Conservation (phyloP, 2,888 invertebrate genomes). For the Leptinotarsa haldemani region DNA sequence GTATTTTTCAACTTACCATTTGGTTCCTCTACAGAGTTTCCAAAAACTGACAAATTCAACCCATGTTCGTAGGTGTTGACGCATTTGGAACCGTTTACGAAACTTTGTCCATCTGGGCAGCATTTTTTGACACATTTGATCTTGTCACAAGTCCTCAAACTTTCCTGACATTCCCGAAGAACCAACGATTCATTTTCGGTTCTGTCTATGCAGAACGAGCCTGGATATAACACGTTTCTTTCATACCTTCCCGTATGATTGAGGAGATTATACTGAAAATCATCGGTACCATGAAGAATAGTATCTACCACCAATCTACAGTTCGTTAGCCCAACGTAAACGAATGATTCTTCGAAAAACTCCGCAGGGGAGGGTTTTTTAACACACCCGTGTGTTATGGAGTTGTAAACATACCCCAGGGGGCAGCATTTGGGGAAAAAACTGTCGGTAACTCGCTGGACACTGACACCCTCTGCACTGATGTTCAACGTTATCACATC, state of each 20-base stretch:
- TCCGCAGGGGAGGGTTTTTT: conserved; percentile 26
- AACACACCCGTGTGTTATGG: conserved; percentile 48
- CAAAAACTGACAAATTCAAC: conserved; percentile 48
- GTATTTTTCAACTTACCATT: conserved; percentile 43
- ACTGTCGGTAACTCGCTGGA: background rate
- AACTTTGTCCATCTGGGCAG: conserved; percentile 70
- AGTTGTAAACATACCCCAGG: conserved; percentile 48
- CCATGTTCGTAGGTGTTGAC: conserved; percentile 54
- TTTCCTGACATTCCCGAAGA: conserved; percentile 51
- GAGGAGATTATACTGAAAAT: conserved; percentile 19
- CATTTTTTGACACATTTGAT: conserved; percentile 68
- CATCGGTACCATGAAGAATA: conserved; percentile 18
- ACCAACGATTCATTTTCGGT: conserved; percentile 45
- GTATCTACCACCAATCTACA: conserved; percentile 53
- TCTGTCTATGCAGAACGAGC: conserved; percentile 48
- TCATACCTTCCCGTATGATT: background rate
- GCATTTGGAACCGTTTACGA: conserved; percentile 55
- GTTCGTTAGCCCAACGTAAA: conserved; percentile 52
- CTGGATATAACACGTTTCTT: conserved; percentile 10
- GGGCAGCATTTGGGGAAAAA: conserved; percentile 58
- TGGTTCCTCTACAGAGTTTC: conserved; percentile 46
- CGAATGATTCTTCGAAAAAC: conserved; percentile 45
- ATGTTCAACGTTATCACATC: conserved; percentile 28
- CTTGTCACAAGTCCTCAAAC: conserved; percentile 49
- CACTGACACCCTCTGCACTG: conserved; percentile 9